These are phyloP conservation scores for Drosophila pachea DNA, from an alignment of 1,140 invertebrate genomes.

Conservation along the genomic window DNA sequence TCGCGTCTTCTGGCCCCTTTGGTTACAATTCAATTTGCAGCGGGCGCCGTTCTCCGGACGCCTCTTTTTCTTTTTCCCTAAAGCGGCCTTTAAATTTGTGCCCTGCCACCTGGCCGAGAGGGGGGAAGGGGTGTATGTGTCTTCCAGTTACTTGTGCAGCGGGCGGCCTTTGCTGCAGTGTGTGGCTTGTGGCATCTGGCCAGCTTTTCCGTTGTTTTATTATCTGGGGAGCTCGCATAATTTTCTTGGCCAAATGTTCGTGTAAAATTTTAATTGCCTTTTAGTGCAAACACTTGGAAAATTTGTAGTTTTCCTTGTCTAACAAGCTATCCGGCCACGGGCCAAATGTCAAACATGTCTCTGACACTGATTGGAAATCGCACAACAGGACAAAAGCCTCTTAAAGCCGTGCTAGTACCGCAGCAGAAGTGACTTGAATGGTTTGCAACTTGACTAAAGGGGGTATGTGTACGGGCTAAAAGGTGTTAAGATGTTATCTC, in stretches of 20 bases:
- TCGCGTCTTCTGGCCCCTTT: no score
- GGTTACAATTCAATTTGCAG: constrained; percentile 76
- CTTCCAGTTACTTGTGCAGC: constrained; percentile 53
- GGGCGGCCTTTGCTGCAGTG: constrained; percentile 51
- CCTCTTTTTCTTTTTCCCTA: constrained; percentile 45
- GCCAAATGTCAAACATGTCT: constrained; percentile 41
- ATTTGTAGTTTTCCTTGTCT: constrained; percentile 60
- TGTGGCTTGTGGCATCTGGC: constrained; percentile 45
- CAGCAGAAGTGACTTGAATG: background rate
- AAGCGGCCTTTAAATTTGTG: constrained; percentile 53
- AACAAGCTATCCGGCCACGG: constrained; percentile 32
- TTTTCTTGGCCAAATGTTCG: constrained; percentile 73
- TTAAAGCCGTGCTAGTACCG: background rate
- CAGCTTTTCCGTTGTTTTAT: constrained; percentile 48
- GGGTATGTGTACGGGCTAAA: no score
- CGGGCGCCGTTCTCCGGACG: constrained; percentile 54
- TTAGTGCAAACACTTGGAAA: constrained; percentile 74
- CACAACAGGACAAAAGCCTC: background rate
- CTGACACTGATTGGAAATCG: constrained; percentile 32
- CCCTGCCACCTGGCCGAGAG: constrained; percentile 34
- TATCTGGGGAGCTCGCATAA: constrained; percentile 64
- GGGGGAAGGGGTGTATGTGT: constrained; percentile 72
- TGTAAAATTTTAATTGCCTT: constrained; percentile 77
- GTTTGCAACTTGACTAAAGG: no score
- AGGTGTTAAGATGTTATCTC: no score